Evolutionary conservation across 35 echinoderm and acorn worm genomes (phyloP).

Genomic region (Heliocidaris tuberculata): DNA sequence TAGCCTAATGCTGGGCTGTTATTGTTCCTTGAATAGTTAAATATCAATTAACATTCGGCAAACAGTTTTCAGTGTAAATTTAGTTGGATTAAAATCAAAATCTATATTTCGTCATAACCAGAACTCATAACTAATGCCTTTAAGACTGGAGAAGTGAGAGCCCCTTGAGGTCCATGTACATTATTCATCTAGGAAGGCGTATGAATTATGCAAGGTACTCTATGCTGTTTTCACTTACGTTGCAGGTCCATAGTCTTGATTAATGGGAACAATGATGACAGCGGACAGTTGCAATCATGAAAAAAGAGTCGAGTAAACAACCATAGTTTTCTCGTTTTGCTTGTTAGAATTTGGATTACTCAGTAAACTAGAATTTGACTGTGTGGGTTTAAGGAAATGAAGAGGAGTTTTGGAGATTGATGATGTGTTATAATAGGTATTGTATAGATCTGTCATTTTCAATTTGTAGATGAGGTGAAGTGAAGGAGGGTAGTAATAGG

Average conservation of each 20-base stretch:
- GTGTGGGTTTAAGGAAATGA: background rate
- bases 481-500: background rate
- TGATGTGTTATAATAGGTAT: background rate
- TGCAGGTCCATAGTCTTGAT: background rate
- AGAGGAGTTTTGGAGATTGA: background rate
- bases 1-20: too few relatives aligned
- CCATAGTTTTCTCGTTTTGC: background rate
- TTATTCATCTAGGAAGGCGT: background rate
- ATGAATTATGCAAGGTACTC: slow-evolving; percentile 3
- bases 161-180: background rate
- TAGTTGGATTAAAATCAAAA: background rate
- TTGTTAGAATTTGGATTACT: background rate
- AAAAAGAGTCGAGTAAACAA: background rate
- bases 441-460: background rate
- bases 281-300: background rate
- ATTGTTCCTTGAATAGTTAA: too few relatives aligned
- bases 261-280: background rate
- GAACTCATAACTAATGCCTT: background rate
- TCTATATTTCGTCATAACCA: background rate
- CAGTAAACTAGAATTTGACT: background rate
- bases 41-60: too few relatives aligned
- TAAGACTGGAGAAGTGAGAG: background rate
- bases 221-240: background rate
- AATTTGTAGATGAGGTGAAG: background rate
- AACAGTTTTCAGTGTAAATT: too few relatives aligned